Evolutionary conservation across 2,888 invertebrate genomes (phyloP).

Genomic region (Drymonia ruficornis): DNA sequence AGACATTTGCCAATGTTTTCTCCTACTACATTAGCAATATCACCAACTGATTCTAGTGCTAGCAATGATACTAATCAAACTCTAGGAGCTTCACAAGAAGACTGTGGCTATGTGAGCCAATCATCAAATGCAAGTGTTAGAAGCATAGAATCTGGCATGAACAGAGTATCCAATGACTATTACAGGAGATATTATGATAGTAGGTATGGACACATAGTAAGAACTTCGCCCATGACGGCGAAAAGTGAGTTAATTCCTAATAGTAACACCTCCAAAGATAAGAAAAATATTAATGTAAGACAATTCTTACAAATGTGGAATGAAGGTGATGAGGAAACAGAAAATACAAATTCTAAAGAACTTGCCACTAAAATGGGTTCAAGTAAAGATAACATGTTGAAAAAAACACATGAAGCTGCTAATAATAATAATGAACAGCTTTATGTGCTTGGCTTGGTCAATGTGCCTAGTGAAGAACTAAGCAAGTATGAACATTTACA

Average conservation of each 20-base stretch:
- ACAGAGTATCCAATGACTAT: conserved; percentile 60
- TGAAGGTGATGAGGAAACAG: conserved; percentile 78
- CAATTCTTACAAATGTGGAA: conserved; percentile 82
- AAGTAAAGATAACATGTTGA: conserved; percentile 43
- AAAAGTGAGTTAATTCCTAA: conserved; percentile 47
- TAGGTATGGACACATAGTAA: conserved; percentile 54
- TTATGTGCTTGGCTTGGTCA: conserved; percentile 77
- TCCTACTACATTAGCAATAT: conserved; percentile 72
- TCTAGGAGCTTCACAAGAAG: conserved; percentile 67
- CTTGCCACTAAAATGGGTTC: conserved; percentile 41
- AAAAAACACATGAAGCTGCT: conserved; percentile 46
- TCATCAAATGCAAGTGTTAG: conserved; percentile 74
- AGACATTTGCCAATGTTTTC: conserved; percentile 72
- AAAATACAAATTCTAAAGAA: conserved; percentile 57
- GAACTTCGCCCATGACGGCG: conserved; percentile 44
- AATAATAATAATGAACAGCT: conserved; percentile 71
- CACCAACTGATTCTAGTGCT: conserved; percentile 75
- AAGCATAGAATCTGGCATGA: conserved; percentile 67
- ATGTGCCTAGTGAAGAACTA: conserved; percentile 78
- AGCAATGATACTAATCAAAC: conserved; percentile 71
- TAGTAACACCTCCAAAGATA: conserved; percentile 52
- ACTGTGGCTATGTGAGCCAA: conserved; percentile 80
- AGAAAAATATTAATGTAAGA: conserved; percentile 71
- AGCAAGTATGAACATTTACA: conserved; percentile 81
- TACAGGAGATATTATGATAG: conserved; percentile 63